phyloP scores from a whole-genome alignment of 2,888 invertebrate species.

The Hirtodrosophila alboralis region DNA sequence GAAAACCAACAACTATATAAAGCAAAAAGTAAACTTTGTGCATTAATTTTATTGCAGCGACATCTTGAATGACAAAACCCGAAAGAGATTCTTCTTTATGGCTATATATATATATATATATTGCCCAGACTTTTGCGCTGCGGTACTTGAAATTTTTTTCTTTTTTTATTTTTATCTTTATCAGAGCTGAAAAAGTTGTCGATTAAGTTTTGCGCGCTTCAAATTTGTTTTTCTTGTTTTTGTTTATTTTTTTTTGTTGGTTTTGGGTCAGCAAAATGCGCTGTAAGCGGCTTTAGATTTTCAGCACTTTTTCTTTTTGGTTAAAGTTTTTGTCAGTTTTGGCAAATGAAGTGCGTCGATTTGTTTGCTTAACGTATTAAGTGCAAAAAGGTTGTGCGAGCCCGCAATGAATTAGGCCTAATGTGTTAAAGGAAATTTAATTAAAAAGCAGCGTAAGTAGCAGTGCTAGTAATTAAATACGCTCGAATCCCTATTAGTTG shows the following conservation, averaged over 20 bases:
- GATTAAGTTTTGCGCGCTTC: conserved; percentile 70
- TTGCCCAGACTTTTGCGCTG: conserved; percentile 3
- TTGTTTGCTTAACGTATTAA: conserved; percentile 65
- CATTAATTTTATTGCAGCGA: conserved; percentile 78
- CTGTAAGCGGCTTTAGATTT: conserved; percentile 60
- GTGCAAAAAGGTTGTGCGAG: conserved; percentile 24
- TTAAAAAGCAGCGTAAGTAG: conserved; percentile 32
- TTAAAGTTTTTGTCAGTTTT: conserved; percentile 23
- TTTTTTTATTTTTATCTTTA: no score
- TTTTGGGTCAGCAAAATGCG: conserved; percentile 53
- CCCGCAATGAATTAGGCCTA: conserved; percentile 39
- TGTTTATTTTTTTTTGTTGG: conserved; percentile 11
- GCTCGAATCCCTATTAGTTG: conserved; percentile 12
- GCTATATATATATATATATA: no score
- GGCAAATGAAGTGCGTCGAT: conserved; percentile 73
- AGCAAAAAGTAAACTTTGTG: conserved; percentile 68
- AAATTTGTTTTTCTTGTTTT: conserved; percentile 42
- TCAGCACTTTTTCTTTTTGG: conserved; percentile 47
- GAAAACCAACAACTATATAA: conserved; percentile 31
- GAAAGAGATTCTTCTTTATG: conserved; percentile 15
- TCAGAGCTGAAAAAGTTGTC: conserved; percentile 69
- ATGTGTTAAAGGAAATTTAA: conserved; percentile 46
- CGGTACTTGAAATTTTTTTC: conserved; percentile 44
- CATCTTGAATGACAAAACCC: conserved; percentile 70
- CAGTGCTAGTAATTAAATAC: conserved; percentile 28